Conservation (phyloP, 2,113 vertebrate species). For the Odobenus rosmarus region DNA sequence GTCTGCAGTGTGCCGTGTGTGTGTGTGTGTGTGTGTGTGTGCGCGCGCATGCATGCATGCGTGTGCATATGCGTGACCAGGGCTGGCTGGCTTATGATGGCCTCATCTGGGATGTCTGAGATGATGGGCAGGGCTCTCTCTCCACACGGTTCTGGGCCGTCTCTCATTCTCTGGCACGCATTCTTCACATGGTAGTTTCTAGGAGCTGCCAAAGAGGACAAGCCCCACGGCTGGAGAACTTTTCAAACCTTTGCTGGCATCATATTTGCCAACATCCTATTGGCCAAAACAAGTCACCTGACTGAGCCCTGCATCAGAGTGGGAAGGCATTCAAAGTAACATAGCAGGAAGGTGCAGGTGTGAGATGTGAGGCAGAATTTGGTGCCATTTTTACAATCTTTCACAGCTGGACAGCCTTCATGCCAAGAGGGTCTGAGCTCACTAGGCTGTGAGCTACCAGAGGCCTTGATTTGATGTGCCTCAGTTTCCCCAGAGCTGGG, state of each 20-base stretch:
- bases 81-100: background rate
- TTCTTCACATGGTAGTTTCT: background rate
- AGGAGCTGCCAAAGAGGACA: background rate
- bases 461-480: background rate
- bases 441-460: background rate
- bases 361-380: background rate
- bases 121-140: background rate
- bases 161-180: background rate
- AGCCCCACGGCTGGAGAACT: background rate
- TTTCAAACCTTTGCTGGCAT: background rate
- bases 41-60: no score
- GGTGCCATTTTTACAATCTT: background rate
- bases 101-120: background rate
- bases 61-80: background rate
- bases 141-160: background rate
- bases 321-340: background rate
- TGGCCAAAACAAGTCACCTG: background rate
- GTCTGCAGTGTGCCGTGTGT: background rate
- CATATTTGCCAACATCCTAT: background rate
- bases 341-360: background rate
- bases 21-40: rapidly evolving
- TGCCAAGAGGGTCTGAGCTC: background rate
- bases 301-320: background rate
- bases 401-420: background rate
- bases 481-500: background rate